A percentile compares a stretch with the other conserved stretches of the same genome.
Evolutionary conservation across 2,113 vertebrate species (phyloP).

Genomic region (Epinephelus lanceolatus): DNA sequence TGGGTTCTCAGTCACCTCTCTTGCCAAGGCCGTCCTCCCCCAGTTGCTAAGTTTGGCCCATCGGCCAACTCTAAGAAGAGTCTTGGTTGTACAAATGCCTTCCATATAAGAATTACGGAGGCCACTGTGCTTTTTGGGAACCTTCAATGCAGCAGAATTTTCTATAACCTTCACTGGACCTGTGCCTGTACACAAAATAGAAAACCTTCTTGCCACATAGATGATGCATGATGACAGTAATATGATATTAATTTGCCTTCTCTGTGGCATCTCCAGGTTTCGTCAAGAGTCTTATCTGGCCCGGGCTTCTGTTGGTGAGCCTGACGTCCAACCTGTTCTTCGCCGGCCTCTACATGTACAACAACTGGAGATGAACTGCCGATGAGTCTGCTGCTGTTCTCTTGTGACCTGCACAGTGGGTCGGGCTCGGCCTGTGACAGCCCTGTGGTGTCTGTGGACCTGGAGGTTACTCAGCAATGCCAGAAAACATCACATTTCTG

Average conservation of each 20-base stretch:
- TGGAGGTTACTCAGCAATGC: neutral
- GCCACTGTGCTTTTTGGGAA: too few relatives aligned
- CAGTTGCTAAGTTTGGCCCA: too few relatives aligned
- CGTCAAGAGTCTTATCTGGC: slow-evolving; percentile 77
- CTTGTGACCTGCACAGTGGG: neutral
- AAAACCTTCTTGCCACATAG: neutral
- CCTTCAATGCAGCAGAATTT: too few relatives aligned
- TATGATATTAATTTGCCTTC: neutral
- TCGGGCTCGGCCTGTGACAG: neutral
- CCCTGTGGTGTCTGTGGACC: neutral
- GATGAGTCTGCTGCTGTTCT: neutral
- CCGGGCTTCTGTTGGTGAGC: slow-evolving; percentile 88
- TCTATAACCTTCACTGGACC: too few relatives aligned
- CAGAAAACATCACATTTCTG: slow-evolving; percentile 17
- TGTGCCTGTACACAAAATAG: neutral
- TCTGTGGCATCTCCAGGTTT: slow-evolving; percentile 77
- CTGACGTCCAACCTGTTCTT: slow-evolving; percentile 91
- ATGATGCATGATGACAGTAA: neutral
- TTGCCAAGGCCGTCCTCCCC: too few relatives aligned
- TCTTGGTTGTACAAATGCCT: too few relatives aligned
- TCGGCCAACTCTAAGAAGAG: too few relatives aligned
- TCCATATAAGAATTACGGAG: too few relatives aligned
- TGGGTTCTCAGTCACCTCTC: too few relatives aligned
- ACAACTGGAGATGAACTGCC: slow-evolving; percentile 82
- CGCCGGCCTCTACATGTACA: slow-evolving; percentile 89